Conservation (phyloP, 2,113 vertebrate species). For the Bubo blakistoni region DNA sequence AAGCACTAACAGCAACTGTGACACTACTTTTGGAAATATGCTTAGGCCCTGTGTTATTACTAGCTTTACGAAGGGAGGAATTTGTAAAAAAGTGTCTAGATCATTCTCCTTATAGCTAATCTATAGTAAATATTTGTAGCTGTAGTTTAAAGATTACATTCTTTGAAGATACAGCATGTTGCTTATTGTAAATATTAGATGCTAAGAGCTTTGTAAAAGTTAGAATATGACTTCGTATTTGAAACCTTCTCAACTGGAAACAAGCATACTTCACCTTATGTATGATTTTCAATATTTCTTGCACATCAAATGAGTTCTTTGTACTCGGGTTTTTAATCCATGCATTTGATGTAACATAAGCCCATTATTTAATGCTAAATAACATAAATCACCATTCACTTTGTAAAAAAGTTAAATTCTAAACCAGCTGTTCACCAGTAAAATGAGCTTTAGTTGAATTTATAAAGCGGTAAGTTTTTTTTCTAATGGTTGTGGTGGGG, state of each 20-base stretch:
- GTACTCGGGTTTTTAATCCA: neutral
- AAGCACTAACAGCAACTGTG: neutral
- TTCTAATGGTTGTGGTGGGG: neutral
- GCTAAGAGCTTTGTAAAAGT: neutral
- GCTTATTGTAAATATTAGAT: neutral
- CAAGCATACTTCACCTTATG: neutral
- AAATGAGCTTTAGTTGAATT: conserved; percentile 2
- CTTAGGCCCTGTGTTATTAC: neutral
- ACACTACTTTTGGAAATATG: neutral
- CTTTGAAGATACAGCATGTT: neutral
- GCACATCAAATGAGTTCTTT: neutral
- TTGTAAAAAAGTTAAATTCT: neutral
- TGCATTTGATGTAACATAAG: neutral
- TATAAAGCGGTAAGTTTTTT: neutral
- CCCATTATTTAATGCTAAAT: neutral
- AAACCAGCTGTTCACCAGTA: neutral
- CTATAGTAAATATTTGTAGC: neutral
- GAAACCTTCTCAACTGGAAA: neutral
- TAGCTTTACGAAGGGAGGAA: rapidly evolving
- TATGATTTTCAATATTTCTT: neutral
- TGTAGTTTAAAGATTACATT: neutral
- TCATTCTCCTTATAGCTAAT: neutral
- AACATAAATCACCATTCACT: neutral
- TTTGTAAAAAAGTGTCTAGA: neutral
- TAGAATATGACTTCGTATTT: neutral